Evolutionary conservation across 2,888 invertebrate genomes (phyloP).

Genomic region (Eubasilissa splendida): DNA sequence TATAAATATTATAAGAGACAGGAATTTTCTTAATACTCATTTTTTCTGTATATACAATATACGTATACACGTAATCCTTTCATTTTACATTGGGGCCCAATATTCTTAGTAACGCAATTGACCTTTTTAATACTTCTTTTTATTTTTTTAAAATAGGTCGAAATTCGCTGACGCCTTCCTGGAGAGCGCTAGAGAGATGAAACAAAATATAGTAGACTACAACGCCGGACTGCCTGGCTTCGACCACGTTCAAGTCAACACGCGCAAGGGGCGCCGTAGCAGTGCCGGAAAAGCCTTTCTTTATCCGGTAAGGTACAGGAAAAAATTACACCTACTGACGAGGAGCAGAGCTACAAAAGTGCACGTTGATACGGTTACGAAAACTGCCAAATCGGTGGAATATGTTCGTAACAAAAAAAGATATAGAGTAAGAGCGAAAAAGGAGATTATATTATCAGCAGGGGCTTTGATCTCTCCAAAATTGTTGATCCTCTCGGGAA

Average conservation of each 20-base stretch:
- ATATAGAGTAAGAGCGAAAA: conserved; percentile 74
- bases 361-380: conserved; percentile 75
- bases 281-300: conserved; percentile 79
- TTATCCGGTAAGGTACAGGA: conserved; percentile 73
- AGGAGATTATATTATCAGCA: conserved; percentile 88
- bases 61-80: too few relatives aligned
- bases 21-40: too few relatives aligned
- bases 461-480: conserved; percentile 93
- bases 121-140: too few relatives aligned
- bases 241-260: conserved; percentile 77
- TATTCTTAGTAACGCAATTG: too few relatives aligned
- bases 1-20: too few relatives aligned
- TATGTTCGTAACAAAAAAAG: conserved; percentile 72
- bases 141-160: conserved; percentile 62
- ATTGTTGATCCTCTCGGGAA: conserved; percentile 88
- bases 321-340: conserved; percentile 80
- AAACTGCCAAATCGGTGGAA: conserved; percentile 80
- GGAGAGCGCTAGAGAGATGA: conserved; percentile 75
- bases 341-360: conserved; percentile 77
- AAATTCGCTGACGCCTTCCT: conserved; percentile 77
- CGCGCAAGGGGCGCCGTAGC: conserved; percentile 74
- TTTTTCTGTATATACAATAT: too few relatives aligned
- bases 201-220: conserved; percentile 78
- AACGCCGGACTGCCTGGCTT: conserved; percentile 75
- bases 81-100: too few relatives aligned